phyloP scores from a whole-genome alignment of 2,888 invertebrate species.

The Microdon myrmicae region DNA sequence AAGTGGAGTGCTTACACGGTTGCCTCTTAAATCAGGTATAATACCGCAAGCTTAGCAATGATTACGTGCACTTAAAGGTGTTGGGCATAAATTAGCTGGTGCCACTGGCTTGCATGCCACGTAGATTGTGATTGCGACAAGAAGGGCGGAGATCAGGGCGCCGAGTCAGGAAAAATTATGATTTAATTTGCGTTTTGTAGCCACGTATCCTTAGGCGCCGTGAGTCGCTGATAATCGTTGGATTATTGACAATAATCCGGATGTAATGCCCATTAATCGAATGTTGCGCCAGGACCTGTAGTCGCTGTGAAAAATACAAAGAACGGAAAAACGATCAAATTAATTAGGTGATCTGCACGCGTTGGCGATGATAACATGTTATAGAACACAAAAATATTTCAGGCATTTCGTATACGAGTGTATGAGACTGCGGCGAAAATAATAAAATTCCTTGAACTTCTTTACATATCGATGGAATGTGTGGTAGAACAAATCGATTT shows the following conservation, averaged over 20 bases:
- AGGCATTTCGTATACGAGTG: too few relatives aligned
- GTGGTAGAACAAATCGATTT: too few relatives aligned
- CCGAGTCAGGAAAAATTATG: constrained; percentile 18
- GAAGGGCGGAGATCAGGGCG: constrained; percentile 3
- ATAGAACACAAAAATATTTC: too few relatives aligned
- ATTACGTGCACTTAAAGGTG: constrained; percentile 40
- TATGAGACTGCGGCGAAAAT: too few relatives aligned
- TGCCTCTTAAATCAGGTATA: constrained; percentile 40
- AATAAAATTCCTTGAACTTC: too few relatives aligned
- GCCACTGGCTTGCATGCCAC: constrained; percentile 28
- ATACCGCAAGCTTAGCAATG: constrained; percentile 44
- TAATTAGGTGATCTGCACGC: too few relatives aligned
- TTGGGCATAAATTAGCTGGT: constrained; percentile 40
- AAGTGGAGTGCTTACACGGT: neutral
- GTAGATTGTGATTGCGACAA: constrained; percentile 27
- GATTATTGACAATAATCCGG: constrained; percentile 35
- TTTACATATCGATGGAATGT: too few relatives aligned
- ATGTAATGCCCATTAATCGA: constrained; percentile 35
- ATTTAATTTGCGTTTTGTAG: constrained; percentile 24
- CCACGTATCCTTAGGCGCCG: neutral
- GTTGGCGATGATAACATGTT: too few relatives aligned
- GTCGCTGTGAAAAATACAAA: too few relatives aligned
- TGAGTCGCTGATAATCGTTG: constrained; percentile 5
- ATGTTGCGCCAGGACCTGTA: too few relatives aligned
- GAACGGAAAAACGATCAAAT: too few relatives aligned